Evolutionary conservation across 2,113 vertebrate genomes (phyloP), one percentile per base, ranked within the genome.

Genomic region (Damaliscus lunatus): DNA sequence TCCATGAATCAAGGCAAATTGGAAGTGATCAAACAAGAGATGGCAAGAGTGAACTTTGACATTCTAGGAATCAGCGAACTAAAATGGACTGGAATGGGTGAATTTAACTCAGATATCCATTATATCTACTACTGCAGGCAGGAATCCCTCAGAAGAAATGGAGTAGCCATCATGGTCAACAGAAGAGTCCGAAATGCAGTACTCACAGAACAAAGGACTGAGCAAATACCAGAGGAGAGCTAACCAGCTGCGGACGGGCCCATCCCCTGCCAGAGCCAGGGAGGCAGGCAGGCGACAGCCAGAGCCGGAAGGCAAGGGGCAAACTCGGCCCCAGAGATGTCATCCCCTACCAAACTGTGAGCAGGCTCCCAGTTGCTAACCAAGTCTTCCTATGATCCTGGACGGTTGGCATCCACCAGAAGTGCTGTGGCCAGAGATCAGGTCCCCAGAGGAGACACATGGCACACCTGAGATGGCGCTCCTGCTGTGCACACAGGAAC

Each of bases 221-320:
- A 71, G 67, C 1, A 0, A 71, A 40, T 23, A 23, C 10, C n/a
- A 71, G n/a, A 71, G n/a, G 67, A 71, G 10, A 23, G n/a, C 64
- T 71, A 23, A 17, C n/a, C 1, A 0, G n/a, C n/a, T 21, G 64
- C 0, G 0, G 4, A 6, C n/a, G 0, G 2, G n/a, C n/a, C 9
- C 19, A 23, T 23, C 19, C 10, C 19, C 64, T 21, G 64, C 31
- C 15, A 64, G 64, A 71, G 64, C 4, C 19, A 36, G 64, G 10
- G 9, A 71, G 17, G n/a, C 8, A 36, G n/a, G n/a, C 19, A 21
- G 3, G 9, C 0, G 0, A 23, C 10, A 23, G n/a, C n/a, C n/a
- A 71, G 10, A 71, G 67, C 67, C 0, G 0, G 10, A 40, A 71
- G 67, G n/a, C 67, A 23, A 71, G 10, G 64, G 67, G 10, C n/a